A percentile compares a stretch with the other conserved stretches of the same genome.
Evolutionary conservation across 2,888 invertebrate species (phyloP).

Genomic region (Tineola bisselliella): DNA sequence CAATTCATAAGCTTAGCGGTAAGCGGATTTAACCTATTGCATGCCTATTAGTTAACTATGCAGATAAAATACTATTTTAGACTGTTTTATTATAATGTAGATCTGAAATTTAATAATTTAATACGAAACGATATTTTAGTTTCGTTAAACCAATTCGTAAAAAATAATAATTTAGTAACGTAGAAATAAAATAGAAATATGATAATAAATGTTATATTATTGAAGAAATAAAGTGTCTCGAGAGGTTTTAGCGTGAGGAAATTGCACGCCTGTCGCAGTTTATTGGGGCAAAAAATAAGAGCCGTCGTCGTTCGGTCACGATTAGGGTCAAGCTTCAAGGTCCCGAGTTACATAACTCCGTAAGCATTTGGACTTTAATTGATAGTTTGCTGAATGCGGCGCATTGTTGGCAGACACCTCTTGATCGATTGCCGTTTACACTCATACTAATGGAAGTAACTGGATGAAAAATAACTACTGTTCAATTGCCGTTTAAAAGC

Average conservation of each 20-base stretch:
- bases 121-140: too few species aligned
- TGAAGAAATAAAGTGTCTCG: too few species aligned
- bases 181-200: too few species aligned
- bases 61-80: too few species aligned
- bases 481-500: background rate
- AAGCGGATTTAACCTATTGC: background rate
- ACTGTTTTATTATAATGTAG: too few species aligned
- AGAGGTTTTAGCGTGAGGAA: background rate
- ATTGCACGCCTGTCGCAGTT: background rate
- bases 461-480: background rate
- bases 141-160: too few species aligned
- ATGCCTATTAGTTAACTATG: too few species aligned
- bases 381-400: constrained; percentile 22
- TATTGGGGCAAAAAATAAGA: constrained; percentile 8
- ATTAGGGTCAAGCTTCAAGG: constrained; percentile 64
- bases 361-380: constrained; percentile 43
- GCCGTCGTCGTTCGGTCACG: constrained; percentile 28
- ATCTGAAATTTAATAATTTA: too few species aligned
- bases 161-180: too few species aligned
- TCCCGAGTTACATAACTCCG: constrained; percentile 51
- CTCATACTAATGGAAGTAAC: constrained; percentile 1
- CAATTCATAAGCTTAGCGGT: constrained; percentile 4
- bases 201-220: too few species aligned
- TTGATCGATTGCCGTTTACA: constrained; percentile 24
- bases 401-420: constrained; percentile 23